A percentile compares a stretch with the other conserved stretches of the same genome.
phyloP scores from a whole-genome alignment of 2,888 invertebrate genomes.

The Aspidapion aeneum region DNA sequence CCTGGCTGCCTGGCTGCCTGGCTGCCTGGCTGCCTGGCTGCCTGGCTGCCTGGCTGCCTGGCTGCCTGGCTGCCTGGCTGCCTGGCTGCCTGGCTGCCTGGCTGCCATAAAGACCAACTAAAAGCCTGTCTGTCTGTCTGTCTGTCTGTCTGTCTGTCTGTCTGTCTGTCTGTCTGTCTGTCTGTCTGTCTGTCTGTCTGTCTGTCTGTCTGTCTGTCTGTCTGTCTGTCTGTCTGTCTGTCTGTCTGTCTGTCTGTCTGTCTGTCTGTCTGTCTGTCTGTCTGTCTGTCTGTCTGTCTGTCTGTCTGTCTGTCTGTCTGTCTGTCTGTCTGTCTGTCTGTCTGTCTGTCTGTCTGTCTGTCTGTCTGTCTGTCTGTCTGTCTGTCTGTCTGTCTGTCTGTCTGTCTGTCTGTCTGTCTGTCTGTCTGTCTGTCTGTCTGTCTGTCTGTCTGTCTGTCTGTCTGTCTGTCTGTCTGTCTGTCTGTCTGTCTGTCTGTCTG shows the following conservation, averaged over 20 bases:
- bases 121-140: too few relatives aligned
- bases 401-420: constrained; percentile 15
- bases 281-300: constrained; percentile 17
- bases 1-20: too few relatives aligned
- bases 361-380: constrained; percentile 16
- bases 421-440: constrained; percentile 15
- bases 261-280: constrained; percentile 17
- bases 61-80: too few relatives aligned
- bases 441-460: constrained; percentile 7
- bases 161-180: constrained; percentile 15
- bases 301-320: constrained; percentile 17
- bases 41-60: too few relatives aligned
- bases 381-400: constrained; percentile 12
- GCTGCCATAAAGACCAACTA: too few relatives aligned
- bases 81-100: constrained; percentile 5
- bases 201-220: constrained; percentile 17
- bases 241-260: constrained; percentile 17
- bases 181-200: constrained; percentile 14
- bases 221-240: constrained; percentile 17
- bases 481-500: constrained; percentile 16
- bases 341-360: constrained; percentile 17
- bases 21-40: too few relatives aligned
- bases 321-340: constrained; percentile 17
- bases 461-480: constrained; percentile 15
- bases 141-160: constrained; percentile 16